Evolutionary conservation across 2,113 vertebrate species (phyloP).

Genomic region (Pteronura brasiliensis): DNA sequence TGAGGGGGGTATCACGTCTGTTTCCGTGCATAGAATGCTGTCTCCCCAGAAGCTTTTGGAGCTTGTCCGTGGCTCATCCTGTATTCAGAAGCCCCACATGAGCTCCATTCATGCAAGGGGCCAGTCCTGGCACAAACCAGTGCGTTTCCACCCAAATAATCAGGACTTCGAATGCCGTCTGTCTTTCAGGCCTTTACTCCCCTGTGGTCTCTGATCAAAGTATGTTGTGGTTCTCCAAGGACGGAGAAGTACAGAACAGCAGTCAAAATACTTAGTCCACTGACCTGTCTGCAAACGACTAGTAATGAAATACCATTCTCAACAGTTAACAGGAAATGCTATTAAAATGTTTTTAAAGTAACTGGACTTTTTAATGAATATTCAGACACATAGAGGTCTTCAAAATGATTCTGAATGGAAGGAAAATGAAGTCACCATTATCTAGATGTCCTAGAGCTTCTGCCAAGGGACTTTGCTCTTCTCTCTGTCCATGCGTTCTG

Average conservation of each 20-base stretch:
- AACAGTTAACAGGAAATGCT: background rate
- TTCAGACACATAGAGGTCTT: background rate
- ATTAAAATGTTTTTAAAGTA: background rate
- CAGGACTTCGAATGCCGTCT: background rate
- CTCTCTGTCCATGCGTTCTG: no score
- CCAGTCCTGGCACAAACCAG: background rate
- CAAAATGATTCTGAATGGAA: background rate
- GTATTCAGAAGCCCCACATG: background rate
- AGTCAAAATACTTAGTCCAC: background rate
- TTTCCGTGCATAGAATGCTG: background rate
- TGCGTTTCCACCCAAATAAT: fast-evolving
- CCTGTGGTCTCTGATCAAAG: background rate
- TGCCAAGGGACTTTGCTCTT: fast-evolving
- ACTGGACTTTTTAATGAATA: background rate
- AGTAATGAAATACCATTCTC: background rate
- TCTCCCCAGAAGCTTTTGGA: background rate
- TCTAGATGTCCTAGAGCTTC: no score
- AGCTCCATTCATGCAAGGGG: fast-evolving
- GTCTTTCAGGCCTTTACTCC: background rate
- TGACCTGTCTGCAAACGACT: no score
- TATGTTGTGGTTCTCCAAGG: background rate
- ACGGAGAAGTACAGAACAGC: background rate
- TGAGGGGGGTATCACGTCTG: fast-evolving
- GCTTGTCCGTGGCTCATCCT: fast-evolving
- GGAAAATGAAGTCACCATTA: background rate